phyloP scores from a whole-genome alignment of 1,140 invertebrate species.

The Trichogramma pretiosum region DNA sequence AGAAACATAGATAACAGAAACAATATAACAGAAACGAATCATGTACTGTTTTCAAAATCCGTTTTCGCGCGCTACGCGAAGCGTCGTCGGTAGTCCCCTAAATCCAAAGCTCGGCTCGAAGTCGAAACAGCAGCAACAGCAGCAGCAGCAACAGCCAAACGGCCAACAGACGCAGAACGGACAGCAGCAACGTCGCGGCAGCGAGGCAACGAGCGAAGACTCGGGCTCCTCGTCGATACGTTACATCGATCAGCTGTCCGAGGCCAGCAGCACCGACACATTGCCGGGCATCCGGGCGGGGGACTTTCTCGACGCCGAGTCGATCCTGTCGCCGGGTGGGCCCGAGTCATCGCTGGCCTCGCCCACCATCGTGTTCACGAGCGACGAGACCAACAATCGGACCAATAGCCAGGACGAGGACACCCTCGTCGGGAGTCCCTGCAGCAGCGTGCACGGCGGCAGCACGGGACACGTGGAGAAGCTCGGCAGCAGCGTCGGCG shows the following conservation, averaged over 20 bases:
- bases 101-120: slow-evolving; percentile 23
- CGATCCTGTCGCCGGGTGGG: slow-evolving; percentile 34
- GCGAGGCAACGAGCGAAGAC: slow-evolving; percentile 36
- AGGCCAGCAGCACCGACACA: slow-evolving; percentile 38
- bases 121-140: slow-evolving; percentile 22
- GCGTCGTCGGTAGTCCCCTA: slow-evolving; percentile 16
- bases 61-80: slow-evolving; percentile 35
- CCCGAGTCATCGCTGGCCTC: slow-evolving; percentile 28
- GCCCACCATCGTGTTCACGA: slow-evolving; percentile 23
- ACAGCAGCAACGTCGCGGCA: slow-evolving; percentile 28
- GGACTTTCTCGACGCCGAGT: slow-evolving; percentile 38
- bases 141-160: slow-evolving; percentile 21
- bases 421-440: slow-evolving; percentile 10
- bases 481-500: background rate
- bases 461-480: background rate
- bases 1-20: too few species aligned
- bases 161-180: background rate
- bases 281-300: slow-evolving; percentile 35
- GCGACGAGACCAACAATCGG: slow-evolving; percentile 19
- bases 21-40: too few species aligned
- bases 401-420: slow-evolving; percentile 8
- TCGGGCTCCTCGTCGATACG: slow-evolving; percentile 37
- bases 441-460: too few species aligned
- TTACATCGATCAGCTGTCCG: slow-evolving; percentile 38
- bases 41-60: slow-evolving; percentile 46